Evolutionary conservation across 2,888 invertebrate species (phyloP).

Genomic region (Epirrita christyi): DNA sequence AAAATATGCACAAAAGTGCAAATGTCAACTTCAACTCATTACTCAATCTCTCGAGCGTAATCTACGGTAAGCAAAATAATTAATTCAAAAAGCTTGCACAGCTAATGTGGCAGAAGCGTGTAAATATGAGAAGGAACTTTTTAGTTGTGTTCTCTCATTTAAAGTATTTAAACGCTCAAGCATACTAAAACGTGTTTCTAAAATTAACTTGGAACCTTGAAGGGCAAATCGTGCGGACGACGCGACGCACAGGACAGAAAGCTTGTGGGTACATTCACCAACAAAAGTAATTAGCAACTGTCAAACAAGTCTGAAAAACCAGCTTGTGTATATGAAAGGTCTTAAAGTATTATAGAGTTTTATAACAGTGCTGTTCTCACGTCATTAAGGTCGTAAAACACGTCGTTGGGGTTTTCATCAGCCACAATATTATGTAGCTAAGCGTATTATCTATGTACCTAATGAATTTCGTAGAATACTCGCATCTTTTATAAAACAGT

Average conservation of each 20-base stretch:
- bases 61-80: conserved; percentile 27
- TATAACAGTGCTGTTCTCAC: conserved; percentile 30
- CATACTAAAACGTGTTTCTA: conserved; percentile 42
- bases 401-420: conserved; percentile 26
- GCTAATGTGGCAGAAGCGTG: conserved; percentile 34
- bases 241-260: conserved; percentile 30
- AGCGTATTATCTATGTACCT: no score
- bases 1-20: conserved; percentile 16
- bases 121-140: conserved; percentile 36
- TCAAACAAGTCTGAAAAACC: conserved; percentile 49
- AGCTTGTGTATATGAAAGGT: conserved; percentile 33
- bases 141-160: conserved; percentile 20
- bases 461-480: no score
- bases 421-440: conserved; percentile 5
- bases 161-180: conserved; percentile 29
- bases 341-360: conserved; percentile 34
- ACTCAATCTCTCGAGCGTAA: conserved; percentile 20
- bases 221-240: conserved; percentile 39
- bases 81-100: conserved; percentile 37
- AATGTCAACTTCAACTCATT: conserved; percentile 33
- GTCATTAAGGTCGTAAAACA: conserved; percentile 32
- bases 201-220: conserved; percentile 40
- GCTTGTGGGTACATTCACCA: conserved; percentile 39
- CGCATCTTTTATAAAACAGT: no score
- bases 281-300: conserved; percentile 54